Evolutionary conservation across 2,797 vertebrate species (phyloP).

Genomic region (Dendrocincla tyrannina): DNA sequence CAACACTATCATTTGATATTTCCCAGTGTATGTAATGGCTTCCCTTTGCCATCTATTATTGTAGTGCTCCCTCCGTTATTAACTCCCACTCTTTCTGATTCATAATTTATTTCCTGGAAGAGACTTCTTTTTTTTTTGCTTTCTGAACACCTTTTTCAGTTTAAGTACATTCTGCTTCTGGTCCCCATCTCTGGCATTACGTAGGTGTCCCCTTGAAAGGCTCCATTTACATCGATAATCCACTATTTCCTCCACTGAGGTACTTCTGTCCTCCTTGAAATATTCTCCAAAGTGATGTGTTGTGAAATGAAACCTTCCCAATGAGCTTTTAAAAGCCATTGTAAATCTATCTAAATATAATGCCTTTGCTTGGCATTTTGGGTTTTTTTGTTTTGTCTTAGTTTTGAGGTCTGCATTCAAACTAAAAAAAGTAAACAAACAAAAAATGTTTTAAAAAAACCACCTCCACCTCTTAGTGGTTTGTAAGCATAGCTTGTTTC

Average conservation of each 20-base stretch:
- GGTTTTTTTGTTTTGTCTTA: background rate
- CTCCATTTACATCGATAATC: background rate
- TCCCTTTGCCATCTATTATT: background rate
- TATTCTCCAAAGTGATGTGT: background rate
- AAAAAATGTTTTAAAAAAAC: rapidly evolving
- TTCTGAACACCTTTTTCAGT: background rate
- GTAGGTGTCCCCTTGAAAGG: background rate
- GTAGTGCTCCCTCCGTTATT: background rate
- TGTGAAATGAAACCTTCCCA: background rate
- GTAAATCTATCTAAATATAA: background rate
- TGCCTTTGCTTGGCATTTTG: background rate
- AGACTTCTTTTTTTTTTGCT: background rate
- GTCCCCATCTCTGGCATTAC: background rate
- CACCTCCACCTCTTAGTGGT: rapidly evolving
- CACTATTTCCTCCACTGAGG: background rate
- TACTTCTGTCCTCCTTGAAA: background rate
- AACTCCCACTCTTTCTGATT: background rate
- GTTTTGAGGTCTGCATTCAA: background rate
- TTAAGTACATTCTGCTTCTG: background rate
- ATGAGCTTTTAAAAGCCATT: background rate
- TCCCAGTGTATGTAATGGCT: background rate
- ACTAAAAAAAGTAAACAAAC: background rate
- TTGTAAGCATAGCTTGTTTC: background rate
- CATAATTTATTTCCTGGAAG: background rate
- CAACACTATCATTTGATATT: background rate